phyloP scores from a whole-genome alignment of 2,888 invertebrate genomes.

The Ophion costatus region DNA sequence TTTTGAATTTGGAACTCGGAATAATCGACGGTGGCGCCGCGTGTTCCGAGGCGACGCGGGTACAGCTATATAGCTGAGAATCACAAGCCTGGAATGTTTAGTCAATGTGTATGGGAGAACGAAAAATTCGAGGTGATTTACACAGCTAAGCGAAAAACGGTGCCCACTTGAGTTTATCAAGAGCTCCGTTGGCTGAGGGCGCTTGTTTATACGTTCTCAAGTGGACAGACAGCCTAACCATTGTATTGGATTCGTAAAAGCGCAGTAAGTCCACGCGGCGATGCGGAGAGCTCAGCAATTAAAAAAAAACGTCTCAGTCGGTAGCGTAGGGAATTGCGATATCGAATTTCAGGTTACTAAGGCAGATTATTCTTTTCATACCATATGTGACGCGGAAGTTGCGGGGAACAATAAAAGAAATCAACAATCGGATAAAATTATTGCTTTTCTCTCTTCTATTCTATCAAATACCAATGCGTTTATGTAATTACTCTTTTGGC shows the following conservation, averaged over 20 bases:
- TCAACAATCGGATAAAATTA: no score
- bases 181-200: neutral
- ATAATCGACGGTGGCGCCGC: conserved; percentile 9
- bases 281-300: neutral
- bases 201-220: neutral
- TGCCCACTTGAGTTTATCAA: neutral
- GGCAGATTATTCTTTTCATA: neutral
- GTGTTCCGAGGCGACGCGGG: neutral
- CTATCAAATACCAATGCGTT: no score
- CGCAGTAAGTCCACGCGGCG: neutral
- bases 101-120: neutral
- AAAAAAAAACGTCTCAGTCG: neutral
- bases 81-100: neutral
- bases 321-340: neutral
- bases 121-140: neutral
- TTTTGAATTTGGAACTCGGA: conserved; percentile 7
- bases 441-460: no score
- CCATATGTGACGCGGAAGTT: no score
- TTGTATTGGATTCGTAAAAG: neutral
- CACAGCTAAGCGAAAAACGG: neutral
- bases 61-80: neutral
- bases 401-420: no score
- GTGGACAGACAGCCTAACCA: neutral
- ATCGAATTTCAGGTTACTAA: neutral
- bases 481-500: no score